Evolutionary conservation across 2,888 invertebrate genomes (phyloP), one percentile per base, ranked within the genome.

Genomic region (Crepidodera aurea): DNA sequence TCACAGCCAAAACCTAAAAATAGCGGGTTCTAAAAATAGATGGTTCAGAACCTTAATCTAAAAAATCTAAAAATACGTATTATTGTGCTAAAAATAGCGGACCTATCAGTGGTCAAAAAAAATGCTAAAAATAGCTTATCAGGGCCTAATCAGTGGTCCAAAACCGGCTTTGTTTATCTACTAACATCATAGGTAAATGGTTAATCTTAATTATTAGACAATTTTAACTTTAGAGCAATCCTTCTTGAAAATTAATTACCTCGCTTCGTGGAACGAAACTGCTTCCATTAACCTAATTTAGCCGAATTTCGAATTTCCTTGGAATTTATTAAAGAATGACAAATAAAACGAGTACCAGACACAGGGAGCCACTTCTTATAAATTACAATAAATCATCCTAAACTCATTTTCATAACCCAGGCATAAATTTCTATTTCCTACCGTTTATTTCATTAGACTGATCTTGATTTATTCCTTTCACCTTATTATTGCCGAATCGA

Each of bases 361-460:
- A 51, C 56, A 34, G 53, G 18, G 16, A 48, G 54, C 54, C 60
- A 51, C 50, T 60, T 56, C 22, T 46, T 56, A 61, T 44, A 25
- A 56, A 61, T 61, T 32, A 27, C 48, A 1, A 63, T 63, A 59
- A 63, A 59, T 63, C 63, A 59, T 54, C 48, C 48, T 34, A 42
- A 39, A 48, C 15, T 48, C 54, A 59, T 63, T 63, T 63, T 63
- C 59, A 63, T 63, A 59, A 55, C 50, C 34, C 18, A n/a, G 13
- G 46, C 63, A 51, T 63, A 63, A 59, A 63, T 63, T 63, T 50
- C 55, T 54, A 63, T 63, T 48, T 63, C 59, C 55, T 48, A 50
- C 34, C 44, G 55, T 54, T 63, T 55, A 63, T 62, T 62, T 51
- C 58, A 58, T 63, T 63, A 63, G 59, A 12, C 48, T 54, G 55